Evolutionary conservation across 2,797 vertebrate species (phyloP), one percentile per base, ranked within the genome.

Genomic region (Phrynocephalus forsythii): DNA sequence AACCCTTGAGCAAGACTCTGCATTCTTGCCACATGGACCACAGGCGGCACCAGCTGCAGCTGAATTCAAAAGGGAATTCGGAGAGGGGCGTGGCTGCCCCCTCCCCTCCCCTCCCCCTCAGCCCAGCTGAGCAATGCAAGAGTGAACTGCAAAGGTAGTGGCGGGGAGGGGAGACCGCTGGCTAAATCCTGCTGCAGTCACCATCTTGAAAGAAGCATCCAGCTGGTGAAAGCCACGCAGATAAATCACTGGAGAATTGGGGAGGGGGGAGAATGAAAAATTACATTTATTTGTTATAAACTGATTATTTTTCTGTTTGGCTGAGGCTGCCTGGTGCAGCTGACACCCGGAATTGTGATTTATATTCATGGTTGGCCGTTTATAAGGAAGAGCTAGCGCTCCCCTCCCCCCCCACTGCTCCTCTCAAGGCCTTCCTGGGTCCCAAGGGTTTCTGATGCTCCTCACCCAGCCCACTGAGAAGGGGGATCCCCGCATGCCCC

Each of bases 271-370:
- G 18, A 26, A 50, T 84, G 75, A 79, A 83, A 79, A 79, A 88
- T 84, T 63, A 33, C 75, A 83, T 84, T 79, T 79, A 72, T 88
- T 84, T 84, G 50, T 84, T 73, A 80, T 79, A 79, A 75, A 84
- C 52, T 52, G 87, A 84, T 84, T 84, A 75, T 84, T 88, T 84
- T 80, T 84, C 87, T 79, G 68, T 84, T 75, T 26, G 87, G 82
- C 86, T 79, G 76, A 79, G 82, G 76, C 33, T 24, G 86, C 66
- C 86, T 79, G 75, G 82, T 71, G 76, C 82, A 30, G 67, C 87
- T 84, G 87, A 79, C 76, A 66, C 30, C 13, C 18, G 5, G 82
- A 79, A 88, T 73, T 50, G 87, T 79, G 82, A 88, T 88, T 88
- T 72, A 88, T 84, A 84, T 79, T 73, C 82, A 33, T 3, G 77